A percentile compares a stretch with the other conserved stretches of the same genome.
Evolutionary conservation across 2,888 invertebrate species (phyloP).

Genomic region (Euphydryas editha): DNA sequence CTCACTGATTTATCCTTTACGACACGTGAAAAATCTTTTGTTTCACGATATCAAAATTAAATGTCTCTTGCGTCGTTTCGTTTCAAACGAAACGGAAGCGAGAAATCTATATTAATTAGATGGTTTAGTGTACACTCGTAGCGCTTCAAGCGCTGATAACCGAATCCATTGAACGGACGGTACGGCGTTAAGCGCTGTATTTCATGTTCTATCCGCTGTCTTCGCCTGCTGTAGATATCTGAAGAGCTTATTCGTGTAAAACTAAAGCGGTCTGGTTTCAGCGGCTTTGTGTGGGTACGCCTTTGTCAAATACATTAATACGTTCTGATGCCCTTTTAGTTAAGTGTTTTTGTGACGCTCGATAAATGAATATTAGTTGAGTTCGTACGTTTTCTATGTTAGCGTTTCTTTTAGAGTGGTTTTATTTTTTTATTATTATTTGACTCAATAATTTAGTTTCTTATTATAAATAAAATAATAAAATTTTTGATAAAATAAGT

Average conservation of each 20-base stretch:
- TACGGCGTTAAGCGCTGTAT: constrained; percentile 55
- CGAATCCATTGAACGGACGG: constrained; percentile 43
- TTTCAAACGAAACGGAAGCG: constrained; percentile 58
- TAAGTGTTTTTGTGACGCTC: constrained; percentile 1
- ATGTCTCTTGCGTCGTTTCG: constrained; percentile 55
- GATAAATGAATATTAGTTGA: neutral
- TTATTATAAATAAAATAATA: neutral
- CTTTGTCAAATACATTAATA: constrained; percentile 51
- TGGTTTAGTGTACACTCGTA: constrained; percentile 60
- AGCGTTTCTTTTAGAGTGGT: neutral
- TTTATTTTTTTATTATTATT: neutral
- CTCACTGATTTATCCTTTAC: constrained; percentile 19
- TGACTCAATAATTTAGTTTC: neutral
- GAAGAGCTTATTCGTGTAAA: constrained; percentile 78
- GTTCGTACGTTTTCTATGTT: neutral
- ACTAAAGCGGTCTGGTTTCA: constrained; percentile 72
- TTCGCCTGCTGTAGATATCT: constrained; percentile 67
- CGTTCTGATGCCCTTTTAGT: constrained; percentile 32
- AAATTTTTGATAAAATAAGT: neutral
- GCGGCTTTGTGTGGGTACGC: constrained; percentile 59
- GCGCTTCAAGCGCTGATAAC: constrained; percentile 65
- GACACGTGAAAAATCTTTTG: constrained; percentile 27
- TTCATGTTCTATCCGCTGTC: constrained; percentile 59
- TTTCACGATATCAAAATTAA: constrained; percentile 24
- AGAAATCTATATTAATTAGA: constrained; percentile 79